phyloP scores from a whole-genome alignment of 2,888 invertebrate species.

The Limnephilus rhombicus region DNA sequence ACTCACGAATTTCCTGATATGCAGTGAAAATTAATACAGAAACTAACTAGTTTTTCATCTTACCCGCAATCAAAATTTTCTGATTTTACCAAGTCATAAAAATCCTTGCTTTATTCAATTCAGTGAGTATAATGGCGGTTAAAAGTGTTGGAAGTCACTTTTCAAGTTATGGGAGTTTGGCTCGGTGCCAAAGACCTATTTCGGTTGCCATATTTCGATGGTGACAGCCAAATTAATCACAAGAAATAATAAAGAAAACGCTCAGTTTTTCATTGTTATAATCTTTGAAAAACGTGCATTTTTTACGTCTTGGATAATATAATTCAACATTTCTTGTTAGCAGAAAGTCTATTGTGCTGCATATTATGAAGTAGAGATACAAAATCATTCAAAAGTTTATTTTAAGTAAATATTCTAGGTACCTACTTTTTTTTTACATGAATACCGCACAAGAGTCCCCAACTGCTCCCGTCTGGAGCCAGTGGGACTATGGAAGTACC shows the following conservation, averaged over 20 bases:
- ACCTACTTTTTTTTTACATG: no score
- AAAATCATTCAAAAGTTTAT: no score
- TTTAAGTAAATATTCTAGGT: no score
- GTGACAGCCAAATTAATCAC: conserved; percentile 35
- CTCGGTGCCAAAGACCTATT: neutral
- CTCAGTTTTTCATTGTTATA: neutral
- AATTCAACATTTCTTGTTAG: neutral
- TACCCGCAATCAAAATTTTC: no score
- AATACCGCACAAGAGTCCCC: no score
- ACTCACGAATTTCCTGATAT: no score
- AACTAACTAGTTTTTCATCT: no score
- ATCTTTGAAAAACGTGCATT: neutral
- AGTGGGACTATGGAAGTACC: no score
- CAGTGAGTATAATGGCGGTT: neutral
- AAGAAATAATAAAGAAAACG: conserved; percentile 9
- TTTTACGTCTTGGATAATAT: neutral
- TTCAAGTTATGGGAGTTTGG: conserved; percentile 15
- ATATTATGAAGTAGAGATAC: no score
- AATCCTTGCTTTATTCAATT: neutral
- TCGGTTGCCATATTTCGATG: conserved; percentile 24
- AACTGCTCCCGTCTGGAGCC: no score
- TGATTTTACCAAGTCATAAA: no score
- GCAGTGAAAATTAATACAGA: no score
- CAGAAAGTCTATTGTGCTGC: neutral
- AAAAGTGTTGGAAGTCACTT: conserved; percentile 25